Evolutionary conservation across 2,113 vertebrate species (phyloP).

Genomic region (Plecotus auritus): DNA sequence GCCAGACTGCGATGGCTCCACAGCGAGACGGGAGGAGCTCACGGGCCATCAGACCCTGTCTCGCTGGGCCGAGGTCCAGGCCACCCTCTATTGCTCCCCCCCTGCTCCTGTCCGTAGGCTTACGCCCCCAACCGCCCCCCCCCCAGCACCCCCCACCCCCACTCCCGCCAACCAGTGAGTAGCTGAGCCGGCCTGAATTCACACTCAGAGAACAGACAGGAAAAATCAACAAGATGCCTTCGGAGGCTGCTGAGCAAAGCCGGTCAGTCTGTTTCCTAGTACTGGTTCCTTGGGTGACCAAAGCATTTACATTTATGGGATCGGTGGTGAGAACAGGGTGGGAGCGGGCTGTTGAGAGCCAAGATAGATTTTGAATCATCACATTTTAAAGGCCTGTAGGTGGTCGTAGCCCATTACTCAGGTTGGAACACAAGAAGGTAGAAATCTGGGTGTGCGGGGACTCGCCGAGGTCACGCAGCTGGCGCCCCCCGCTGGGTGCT

Average conservation of each 20-base stretch:
- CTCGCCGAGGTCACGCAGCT: not conserved
- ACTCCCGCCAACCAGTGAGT: not conserved
- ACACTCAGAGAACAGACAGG: not conserved
- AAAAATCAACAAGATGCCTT: not conserved
- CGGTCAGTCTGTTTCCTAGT: not conserved
- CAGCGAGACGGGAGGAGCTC: not conserved
- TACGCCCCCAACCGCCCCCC: no score
- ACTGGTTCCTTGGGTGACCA: not conserved
- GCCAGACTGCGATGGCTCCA: not conserved
- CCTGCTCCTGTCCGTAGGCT: not conserved
- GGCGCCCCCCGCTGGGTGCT: no score
- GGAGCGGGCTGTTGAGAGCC: not conserved
- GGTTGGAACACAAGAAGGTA: not conserved
- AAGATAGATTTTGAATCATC: not conserved
- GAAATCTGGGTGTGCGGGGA: not conserved
- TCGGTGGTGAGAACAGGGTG: not conserved
- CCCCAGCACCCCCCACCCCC: no score
- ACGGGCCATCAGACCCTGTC: fast-evolving
- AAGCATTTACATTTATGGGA: not conserved
- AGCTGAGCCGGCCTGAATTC: not conserved
- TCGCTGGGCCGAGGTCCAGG: not conserved
- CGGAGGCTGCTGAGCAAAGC: not conserved
- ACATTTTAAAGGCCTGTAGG: not conserved
- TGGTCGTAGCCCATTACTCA: not conserved
- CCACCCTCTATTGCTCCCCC: not conserved